Conservation (phyloP, 1,140 invertebrate species). For the Eumeta japonica region DNA sequence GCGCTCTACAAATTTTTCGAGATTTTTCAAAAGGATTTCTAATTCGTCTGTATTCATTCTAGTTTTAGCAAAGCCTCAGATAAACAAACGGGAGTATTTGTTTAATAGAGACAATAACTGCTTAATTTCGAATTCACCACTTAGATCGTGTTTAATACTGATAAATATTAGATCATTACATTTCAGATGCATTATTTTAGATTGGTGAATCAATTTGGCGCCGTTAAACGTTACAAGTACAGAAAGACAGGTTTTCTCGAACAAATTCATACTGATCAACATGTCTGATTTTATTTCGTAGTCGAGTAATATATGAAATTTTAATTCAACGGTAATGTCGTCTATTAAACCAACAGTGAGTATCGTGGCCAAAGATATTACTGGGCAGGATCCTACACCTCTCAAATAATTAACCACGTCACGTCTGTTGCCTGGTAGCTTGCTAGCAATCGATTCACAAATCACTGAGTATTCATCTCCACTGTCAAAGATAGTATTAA, state of each 20-base stretch:
- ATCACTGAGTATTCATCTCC: constrained; percentile 18
- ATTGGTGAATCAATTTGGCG: constrained; percentile 11
- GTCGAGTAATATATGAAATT: constrained; percentile 17
- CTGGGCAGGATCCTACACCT: constrained; percentile 14
- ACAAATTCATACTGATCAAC: constrained; percentile 15
- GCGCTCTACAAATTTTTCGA: constrained; percentile 11
- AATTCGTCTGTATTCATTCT: constrained; percentile 17
- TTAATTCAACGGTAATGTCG: constrained; percentile 13
- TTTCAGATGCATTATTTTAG: constrained; percentile 6
- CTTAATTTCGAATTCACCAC: constrained; percentile 9
- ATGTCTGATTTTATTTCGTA: constrained; percentile 16
- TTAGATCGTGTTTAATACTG: constrained; percentile 11
- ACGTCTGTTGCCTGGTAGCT: constrained; percentile 12
- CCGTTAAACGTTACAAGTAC: constrained; percentile 10
- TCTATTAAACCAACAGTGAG: constrained; percentile 13
- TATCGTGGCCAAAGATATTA: constrained; percentile 10
- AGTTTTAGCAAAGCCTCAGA: constrained; percentile 11
- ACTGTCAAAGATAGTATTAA: constrained; percentile 18
- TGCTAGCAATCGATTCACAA: too few species aligned
- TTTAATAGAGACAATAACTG: constrained; percentile 13
- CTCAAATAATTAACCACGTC: constrained; percentile 14
- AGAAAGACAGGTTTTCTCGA: constrained; percentile 8
- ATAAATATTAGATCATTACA: constrained; percentile 7
- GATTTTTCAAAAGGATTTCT: constrained; percentile 10
- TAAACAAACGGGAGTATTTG: constrained; percentile 17